These are phyloP conservation scores for Rhamnusium bicolor DNA, from an alignment of 2,888 invertebrate genomes.

Conservation along the genomic window DNA sequence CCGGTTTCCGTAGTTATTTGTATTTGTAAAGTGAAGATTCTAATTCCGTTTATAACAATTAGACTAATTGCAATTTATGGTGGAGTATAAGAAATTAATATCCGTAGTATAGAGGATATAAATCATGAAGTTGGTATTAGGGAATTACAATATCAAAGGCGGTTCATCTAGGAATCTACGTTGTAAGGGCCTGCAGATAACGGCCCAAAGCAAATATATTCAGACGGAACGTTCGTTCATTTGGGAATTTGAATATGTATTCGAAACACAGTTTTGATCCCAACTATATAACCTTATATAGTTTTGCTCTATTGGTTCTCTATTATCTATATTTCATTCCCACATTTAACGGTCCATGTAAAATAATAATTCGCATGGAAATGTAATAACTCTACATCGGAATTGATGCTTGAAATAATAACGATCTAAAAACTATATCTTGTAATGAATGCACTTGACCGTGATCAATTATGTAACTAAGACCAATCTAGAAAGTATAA, in stretches of 20 bases:
- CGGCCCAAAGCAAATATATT: slow-evolving; percentile 65
- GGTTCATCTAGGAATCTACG: slow-evolving; percentile 68
- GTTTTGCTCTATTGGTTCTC: slow-evolving; percentile 65
- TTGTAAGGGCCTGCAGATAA: slow-evolving; percentile 67
- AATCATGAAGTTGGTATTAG: slow-evolving; percentile 69
- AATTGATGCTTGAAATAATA: slow-evolving; percentile 21
- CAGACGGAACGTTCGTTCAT: slow-evolving; percentile 63
- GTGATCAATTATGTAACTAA: no score
- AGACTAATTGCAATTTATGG: slow-evolving; percentile 59
- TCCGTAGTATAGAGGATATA: slow-evolving; percentile 64
- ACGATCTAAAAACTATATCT: not conserved
- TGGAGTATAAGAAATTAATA: slow-evolving; percentile 57
- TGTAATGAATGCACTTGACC: not conserved
- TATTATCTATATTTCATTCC: slow-evolving; percentile 56
- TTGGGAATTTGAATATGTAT: slow-evolving; percentile 70
- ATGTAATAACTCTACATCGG: slow-evolving; percentile 8
- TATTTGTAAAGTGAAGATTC: slow-evolving; percentile 38
- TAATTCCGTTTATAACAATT: slow-evolving; percentile 45
- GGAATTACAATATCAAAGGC: slow-evolving; percentile 71
- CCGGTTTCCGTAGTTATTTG: not conserved
- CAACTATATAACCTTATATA: slow-evolving; percentile 58
- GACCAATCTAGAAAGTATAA: no score
- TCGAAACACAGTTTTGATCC: slow-evolving; percentile 64
- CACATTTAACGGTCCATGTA: slow-evolving; percentile 35
- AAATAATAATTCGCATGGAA: slow-evolving; percentile 33